Conservation (phyloP, 2,797 vertebrate species). For the Catamblyrhynchus diadema region DNA sequence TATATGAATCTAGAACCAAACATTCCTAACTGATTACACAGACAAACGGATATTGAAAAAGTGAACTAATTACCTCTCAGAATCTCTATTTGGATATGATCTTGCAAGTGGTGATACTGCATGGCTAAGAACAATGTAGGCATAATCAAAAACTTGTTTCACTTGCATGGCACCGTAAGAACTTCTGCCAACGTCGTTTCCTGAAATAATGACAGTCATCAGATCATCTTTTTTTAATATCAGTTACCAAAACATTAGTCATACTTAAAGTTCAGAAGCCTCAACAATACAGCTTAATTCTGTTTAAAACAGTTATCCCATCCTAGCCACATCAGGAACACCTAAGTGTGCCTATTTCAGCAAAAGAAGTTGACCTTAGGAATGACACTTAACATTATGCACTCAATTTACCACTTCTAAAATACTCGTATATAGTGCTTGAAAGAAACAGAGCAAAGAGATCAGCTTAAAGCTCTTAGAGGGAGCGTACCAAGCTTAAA, state of each 20-base stretch:
- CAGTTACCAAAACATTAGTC: conserved; percentile 14
- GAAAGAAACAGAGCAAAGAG: neutral
- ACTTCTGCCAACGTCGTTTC: conserved; percentile 95
- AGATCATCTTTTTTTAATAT: conserved; percentile 7
- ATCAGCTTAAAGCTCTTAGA: neutral
- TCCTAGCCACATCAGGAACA: neutral
- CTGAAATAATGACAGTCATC: conserved; percentile 71
- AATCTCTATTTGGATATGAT: conserved; percentile 94
- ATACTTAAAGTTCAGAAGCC: neutral
- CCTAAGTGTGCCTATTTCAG: neutral
- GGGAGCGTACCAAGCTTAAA: neutral
- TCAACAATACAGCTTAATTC: neutral
- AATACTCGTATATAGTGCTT: neutral
- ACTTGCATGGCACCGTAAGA: conserved; percentile 97
- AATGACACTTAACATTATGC: neutral
- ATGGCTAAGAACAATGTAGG: conserved; percentile 93
- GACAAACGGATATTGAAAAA: conserved; percentile 45
- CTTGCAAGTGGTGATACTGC: conserved; percentile 91
- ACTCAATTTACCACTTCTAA: neutral
- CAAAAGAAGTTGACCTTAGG: neutral
- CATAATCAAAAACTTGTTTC: conserved; percentile 96
- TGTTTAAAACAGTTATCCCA: neutral
- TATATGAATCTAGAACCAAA: neutral
- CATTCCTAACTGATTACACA: conserved; percentile 12
- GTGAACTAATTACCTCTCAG: conserved; percentile 83